Conservation (phyloP, 2,797 vertebrate genomes). For the Betta splendens region DNA sequence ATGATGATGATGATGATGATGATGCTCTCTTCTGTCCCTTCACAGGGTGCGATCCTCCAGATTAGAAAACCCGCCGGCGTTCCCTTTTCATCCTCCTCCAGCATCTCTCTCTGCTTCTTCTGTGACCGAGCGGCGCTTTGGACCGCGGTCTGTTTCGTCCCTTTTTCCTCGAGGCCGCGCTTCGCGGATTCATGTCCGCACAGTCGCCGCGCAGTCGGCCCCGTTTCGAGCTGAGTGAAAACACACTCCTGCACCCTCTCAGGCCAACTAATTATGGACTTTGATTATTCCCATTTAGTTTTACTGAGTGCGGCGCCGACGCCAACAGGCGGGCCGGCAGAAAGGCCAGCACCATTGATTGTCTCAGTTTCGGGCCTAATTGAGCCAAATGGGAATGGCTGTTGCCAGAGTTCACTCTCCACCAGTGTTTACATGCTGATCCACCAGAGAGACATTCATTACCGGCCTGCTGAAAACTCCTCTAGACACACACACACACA, state of each 20-base stretch:
- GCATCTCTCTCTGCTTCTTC: constrained; percentile 61
- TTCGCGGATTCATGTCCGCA: constrained; percentile 60
- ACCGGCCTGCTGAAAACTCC: constrained; percentile 67
- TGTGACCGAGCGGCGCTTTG: constrained; percentile 48
- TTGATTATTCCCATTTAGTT: constrained; percentile 84
- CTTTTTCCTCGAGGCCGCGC: constrained; percentile 56
- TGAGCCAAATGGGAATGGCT: constrained; percentile 86
- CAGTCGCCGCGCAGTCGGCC: constrained; percentile 30
- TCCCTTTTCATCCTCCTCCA: constrained; percentile 58
- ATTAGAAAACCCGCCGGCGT: constrained; percentile 37
- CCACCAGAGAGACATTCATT: constrained; percentile 77
- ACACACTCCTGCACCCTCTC: constrained; percentile 60
- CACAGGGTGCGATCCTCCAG: constrained; percentile 40
- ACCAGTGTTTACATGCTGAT: constrained; percentile 80
- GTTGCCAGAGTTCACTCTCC: constrained; percentile 82
- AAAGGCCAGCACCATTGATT: constrained; percentile 79
- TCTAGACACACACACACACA: constrained; percentile 48
- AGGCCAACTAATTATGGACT: constrained; percentile 81
- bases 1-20: too few relatives aligned
- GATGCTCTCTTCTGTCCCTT: too few relatives aligned
- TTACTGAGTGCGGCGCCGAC: constrained; percentile 62
- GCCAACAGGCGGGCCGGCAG: constrained; percentile 74
- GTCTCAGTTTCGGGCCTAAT: constrained; percentile 83
- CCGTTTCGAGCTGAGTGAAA: constrained; percentile 57
- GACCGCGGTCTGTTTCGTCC: constrained; percentile 45